Percentiles rank a stretch among this genome's conserved stretches.
Conservation (phyloP, 2,797 vertebrate genomes). For the Prunella strophiata region DNA sequence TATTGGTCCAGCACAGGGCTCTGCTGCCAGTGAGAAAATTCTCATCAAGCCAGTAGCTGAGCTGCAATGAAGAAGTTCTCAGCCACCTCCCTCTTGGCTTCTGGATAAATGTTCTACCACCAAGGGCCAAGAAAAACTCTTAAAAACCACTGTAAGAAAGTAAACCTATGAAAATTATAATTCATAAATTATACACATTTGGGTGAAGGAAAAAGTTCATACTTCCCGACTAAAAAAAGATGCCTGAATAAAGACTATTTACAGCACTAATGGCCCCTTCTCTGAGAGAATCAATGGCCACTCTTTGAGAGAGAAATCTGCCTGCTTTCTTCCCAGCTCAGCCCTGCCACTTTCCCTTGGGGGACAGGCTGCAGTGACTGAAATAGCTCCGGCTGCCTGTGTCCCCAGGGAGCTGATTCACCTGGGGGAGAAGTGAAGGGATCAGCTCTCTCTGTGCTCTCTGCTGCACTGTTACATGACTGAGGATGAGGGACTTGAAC, state of each 20-base stretch:
- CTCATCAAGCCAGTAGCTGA: neutral
- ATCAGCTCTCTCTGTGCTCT: rapidly evolving
- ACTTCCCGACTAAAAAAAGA: neutral
- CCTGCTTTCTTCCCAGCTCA: neutral
- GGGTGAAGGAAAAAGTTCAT: neutral
- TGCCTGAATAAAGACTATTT: neutral
- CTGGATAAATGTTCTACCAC: neutral
- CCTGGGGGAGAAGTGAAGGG: neutral
- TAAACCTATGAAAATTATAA: neutral
- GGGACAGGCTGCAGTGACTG: neutral
- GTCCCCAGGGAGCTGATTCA: neutral
- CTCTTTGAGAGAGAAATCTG: neutral
- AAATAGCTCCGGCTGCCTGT: neutral
- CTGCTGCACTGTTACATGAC: neutral
- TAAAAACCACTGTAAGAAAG: neutral
- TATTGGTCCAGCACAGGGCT: neutral
- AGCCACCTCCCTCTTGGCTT: neutral
- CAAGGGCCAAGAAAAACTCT: neutral
- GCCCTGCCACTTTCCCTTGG: neutral
- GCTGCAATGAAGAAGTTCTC: neutral
- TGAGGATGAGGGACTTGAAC: neutral
- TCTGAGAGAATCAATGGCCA: neutral
- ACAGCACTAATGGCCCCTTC: neutral
- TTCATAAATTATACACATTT: neutral
- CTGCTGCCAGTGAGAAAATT: neutral